These are phyloP conservation scores for Adelosebastes latens DNA, from an alignment of 2,797 vertebrate genomes.

Conservation along the genomic window DNA sequence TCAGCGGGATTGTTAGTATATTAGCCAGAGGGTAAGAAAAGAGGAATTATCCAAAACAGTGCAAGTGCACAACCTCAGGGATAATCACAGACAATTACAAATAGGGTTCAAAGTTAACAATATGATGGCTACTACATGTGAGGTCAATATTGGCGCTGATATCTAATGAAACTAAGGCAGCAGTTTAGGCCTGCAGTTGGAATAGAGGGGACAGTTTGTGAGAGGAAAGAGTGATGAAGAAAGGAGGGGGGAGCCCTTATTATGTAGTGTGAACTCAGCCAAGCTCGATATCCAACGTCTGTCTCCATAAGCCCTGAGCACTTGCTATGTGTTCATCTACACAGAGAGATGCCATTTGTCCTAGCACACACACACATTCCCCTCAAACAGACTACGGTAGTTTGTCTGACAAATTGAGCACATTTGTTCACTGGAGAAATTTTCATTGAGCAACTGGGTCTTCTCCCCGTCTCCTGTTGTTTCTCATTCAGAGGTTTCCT, in stretches of 20 bases:
- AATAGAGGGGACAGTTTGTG: constrained; percentile 28
- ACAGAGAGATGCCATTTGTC: constrained; percentile 70
- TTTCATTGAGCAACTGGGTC: constrained; percentile 77
- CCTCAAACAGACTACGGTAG: constrained; percentile 67
- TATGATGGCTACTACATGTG: constrained; percentile 2
- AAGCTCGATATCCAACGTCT: constrained; percentile 68
- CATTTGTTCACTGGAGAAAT: constrained; percentile 76
- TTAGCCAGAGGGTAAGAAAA: constrained; percentile 1
- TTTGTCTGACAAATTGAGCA: constrained; percentile 78
- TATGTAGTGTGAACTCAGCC: constrained; percentile 63
- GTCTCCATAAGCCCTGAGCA: constrained; percentile 69
- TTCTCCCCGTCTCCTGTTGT: constrained; percentile 72
- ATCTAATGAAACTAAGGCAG: constrained; percentile 30
- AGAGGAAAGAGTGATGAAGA: constrained; percentile 37
- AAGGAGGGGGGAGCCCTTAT: constrained; percentile 52
- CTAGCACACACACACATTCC: constrained; percentile 24
- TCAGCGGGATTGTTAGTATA: constrained; percentile 6
- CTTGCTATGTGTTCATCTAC: constrained; percentile 66
- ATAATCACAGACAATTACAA: neutral
- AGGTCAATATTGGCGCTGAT: constrained; percentile 16
- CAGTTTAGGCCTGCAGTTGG: constrained; percentile 20
- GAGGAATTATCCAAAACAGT: constrained; percentile 14
- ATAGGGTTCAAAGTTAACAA: neutral
- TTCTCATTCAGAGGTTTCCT: constrained; percentile 76
- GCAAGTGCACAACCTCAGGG: neutral